Percentiles rank a stretch among this genome's conserved stretches.
Conservation (phyloP, 1,140 invertebrate genomes). For the Saccostrea echinata region DNA sequence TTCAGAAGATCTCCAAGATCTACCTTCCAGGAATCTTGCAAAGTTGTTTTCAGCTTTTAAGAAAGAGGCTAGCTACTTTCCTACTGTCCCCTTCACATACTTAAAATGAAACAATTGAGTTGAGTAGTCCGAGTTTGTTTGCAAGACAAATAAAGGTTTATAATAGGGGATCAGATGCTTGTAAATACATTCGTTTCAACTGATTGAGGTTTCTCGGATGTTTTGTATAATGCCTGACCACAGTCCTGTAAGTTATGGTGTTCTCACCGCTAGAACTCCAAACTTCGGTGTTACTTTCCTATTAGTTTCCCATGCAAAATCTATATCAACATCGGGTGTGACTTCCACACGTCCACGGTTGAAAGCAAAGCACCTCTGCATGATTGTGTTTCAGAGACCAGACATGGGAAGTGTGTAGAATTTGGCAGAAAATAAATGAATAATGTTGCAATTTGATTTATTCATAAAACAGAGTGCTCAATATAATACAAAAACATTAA, state of each 20-base stretch:
- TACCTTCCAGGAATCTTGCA: neutral
- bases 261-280: neutral
- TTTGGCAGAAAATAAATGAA: constrained; percentile 35
- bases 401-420: neutral
- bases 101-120: neutral
- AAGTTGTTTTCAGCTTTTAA: neutral
- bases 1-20: neutral
- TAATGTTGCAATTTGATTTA: constrained; percentile 39
- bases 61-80: neutral
- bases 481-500: constrained; percentile 41
- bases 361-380: neutral
- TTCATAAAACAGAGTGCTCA: constrained; percentile 30
- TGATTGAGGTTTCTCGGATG: neutral
- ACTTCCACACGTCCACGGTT: neutral
- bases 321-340: constrained; percentile 15
- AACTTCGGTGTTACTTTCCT: neutral
- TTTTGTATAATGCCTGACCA: neutral
- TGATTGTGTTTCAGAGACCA: neutral
- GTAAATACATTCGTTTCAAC: neutral
- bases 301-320: constrained; percentile 4
- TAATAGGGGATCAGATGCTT: neutral
- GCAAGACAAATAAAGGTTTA: neutral
- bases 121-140: neutral
- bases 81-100: neutral
- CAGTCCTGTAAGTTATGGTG: neutral